phyloP scores from a whole-genome alignment of 2,113 vertebrate species.

The Lates calcarifer region DNA sequence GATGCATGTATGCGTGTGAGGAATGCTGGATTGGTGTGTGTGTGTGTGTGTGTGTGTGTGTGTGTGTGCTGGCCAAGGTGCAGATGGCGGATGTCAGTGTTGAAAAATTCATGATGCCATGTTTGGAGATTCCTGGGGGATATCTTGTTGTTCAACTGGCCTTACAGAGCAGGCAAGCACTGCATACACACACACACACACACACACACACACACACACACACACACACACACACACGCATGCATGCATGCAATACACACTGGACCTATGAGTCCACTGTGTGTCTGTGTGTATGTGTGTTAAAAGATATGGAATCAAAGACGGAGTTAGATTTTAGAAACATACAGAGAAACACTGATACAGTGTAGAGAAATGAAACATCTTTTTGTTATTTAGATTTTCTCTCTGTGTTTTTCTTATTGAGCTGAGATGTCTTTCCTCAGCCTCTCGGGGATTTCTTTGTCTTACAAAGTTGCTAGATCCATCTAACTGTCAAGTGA shows the following conservation, averaged over 20 bases:
- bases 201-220: constrained; percentile 12
- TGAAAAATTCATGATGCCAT: constrained; percentile 85
- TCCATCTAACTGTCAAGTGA: constrained; percentile 26
- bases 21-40: constrained; percentile 45
- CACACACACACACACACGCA: constrained; percentile 2
- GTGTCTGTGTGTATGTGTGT: constrained; percentile 6
- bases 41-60: constrained; percentile 55
- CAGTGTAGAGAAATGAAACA: constrained; percentile 18
- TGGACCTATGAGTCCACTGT: background rate
- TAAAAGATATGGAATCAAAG: constrained; percentile 43
- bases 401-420: background rate
- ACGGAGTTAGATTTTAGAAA: constrained; percentile 32
- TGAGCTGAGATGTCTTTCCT: background rate
- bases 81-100: constrained; percentile 79
- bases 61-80: constrained; percentile 66
- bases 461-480: constrained; percentile 32
- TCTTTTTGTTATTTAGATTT: constrained; percentile 34
- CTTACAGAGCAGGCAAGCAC: constrained; percentile 70
- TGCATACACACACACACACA: constrained; percentile 32
- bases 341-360: constrained; percentile 26
- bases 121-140: constrained; percentile 82
- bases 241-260: constrained; percentile 13
- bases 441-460: constrained; percentile 17
- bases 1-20: constrained; percentile 58
- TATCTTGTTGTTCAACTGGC: constrained; percentile 78